Base-by-base conservation (phyloP, 2,113 vertebrate genomes). In the Piaya cayana region DNA sequence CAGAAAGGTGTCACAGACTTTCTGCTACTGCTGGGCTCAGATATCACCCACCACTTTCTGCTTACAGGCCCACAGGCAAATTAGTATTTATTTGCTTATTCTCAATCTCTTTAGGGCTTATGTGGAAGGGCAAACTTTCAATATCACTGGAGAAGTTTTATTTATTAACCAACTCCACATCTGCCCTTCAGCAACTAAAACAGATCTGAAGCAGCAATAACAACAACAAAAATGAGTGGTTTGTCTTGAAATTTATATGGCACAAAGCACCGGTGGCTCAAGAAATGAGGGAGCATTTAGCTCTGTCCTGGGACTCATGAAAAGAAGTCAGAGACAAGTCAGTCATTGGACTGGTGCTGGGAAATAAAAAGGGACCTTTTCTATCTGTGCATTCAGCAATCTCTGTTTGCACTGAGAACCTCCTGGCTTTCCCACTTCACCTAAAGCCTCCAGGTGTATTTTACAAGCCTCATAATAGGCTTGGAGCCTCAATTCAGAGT, bases 371-470 rank as follows among this genome's bases (percentile, higher is more conserved):
- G 8, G 30, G 43, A 72, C 50, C 4, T 88, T 92, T 71, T 43
- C 82, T 93, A 91, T 75, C 94, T 94, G 75, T 8, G 27, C 75
- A 36, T 90, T 95, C 88, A 88, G 8, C 69, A 5, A 11, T 6
- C 42, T 30, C 69, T 30, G n/a, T 15, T 62, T 68, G 65, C 43
- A 5, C 37, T 4, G 65, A 20, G 76, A 82, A 64, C 70, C 70
- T 94, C 67, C 68, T 14, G 68, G 37, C 55, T 52, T 83, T 80
- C 71, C 71, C 55, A 1, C 82, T 74, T 55, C 89, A 22, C 62
- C 88, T 65, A 18, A 52, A 86, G 80, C 30, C 92, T 94, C 92
- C 94, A 75, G 88, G 92, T 82, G 96, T 29, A 10, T 67, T 97
- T 96, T 92, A 94, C 23, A 39, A 60, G 80, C 63, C 82, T 93